phyloP scores from a whole-genome alignment of 2,113 vertebrate species.

The Sinocyclocheilus anophthalmus region DNA sequence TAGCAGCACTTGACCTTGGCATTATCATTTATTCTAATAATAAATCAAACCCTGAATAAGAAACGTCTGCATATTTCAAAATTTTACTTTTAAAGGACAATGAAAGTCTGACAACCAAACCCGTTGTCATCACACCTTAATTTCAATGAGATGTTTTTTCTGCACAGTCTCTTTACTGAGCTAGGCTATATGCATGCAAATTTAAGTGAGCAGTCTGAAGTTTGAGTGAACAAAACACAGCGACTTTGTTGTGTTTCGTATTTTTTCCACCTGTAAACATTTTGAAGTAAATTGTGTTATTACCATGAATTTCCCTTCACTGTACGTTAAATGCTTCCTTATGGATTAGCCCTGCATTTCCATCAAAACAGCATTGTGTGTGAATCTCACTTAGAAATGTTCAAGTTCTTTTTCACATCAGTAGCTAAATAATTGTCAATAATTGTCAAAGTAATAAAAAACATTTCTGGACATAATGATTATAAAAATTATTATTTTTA shows the following conservation, averaged over 20 bases:
- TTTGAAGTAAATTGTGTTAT: too few relatives aligned
- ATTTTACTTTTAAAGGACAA: constrained; percentile 35
- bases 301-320: too few relatives aligned
- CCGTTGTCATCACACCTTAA: background rate
- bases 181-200: constrained; percentile 13
- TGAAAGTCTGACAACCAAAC: constrained; percentile 12
- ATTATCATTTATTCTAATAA: constrained; percentile 7
- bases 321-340: too few relatives aligned
- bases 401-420: too few relatives aligned
- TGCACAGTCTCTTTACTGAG: background rate
- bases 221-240: background rate
- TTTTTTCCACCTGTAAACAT: background rate
- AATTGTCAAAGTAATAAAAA: too few relatives aligned
- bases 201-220: background rate
- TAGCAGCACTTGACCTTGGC: constrained; percentile 35
- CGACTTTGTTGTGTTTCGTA: background rate
- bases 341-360: too few relatives aligned
- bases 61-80: constrained; percentile 19
- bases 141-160: background rate
- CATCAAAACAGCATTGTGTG: too few relatives aligned
- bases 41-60: constrained; percentile 15
- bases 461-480: too few relatives aligned
- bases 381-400: too few relatives aligned
- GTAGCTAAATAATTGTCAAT: too few relatives aligned
- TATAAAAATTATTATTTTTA: too few relatives aligned